Base-by-base conservation (phyloP, 2,113 vertebrate species). In the Raja brachyura region DNA sequence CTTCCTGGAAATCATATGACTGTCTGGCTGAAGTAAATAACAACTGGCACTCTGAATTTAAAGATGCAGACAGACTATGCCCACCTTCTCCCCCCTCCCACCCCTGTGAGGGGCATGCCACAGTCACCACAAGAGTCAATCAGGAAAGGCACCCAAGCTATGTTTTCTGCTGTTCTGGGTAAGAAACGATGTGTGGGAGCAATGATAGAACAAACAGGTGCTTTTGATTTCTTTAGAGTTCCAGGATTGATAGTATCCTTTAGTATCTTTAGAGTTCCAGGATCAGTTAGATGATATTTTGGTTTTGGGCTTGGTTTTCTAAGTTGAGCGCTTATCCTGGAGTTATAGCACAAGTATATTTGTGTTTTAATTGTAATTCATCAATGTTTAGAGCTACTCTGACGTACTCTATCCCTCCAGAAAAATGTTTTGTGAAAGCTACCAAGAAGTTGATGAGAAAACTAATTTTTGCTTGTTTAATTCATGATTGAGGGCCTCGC, bases 11-110 rank as follows among this genome's bases (percentile, higher is more conserved):
- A 85, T 85, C 22, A 85, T 85, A 85, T 85, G 81, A 85, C 54
- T 85, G 54, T 85, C 81, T 85, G 25, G 20, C 39, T 81, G 54
- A 85, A 59, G 22, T 59, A 85, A 85, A 85, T 85, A 28, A 85
- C 54, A 85, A 85, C 54, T 28, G 48, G 81, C 25, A 20, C 81
- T 85, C 54, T 28, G 22, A 85, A 85, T 85, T 85, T 85, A 59
- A 85, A 85, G 20, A 56, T 13, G 39, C 25, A 18, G 48, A 79
- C 20, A 39, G 20, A 54, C 54, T 59, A 48, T 25, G 9, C 79
- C 48, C 6, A 33, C 77, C 14, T 5, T 33, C 14, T 39, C 31
- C 77, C 77, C 10, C 13, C n/a, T 16, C 31, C 78, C 79, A 1
- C 8, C 54, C 78, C 78, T 48, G 22, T 54, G 78, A 81, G 5